Conservation (phyloP, 2,888 invertebrate species). For the Dendrolimus pini region DNA sequence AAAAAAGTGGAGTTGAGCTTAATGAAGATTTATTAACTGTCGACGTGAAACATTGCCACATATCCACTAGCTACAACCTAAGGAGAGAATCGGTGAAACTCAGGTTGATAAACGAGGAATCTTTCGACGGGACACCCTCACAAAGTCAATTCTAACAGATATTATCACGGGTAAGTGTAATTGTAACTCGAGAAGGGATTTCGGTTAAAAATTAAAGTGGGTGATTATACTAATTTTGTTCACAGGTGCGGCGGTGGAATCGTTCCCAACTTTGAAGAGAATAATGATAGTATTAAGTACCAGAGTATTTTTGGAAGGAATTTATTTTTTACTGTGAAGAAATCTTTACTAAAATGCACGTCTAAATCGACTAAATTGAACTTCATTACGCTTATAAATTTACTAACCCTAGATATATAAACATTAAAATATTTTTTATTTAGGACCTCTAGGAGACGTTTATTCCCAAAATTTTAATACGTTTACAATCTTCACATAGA, state of each 20-base stretch:
- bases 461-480: too few relatives aligned
- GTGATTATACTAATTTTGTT: constrained; percentile 6
- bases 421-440: constrained; percentile 14
- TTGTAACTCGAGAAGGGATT: constrained; percentile 5
- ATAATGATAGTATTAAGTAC: constrained; percentile 26
- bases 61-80: constrained; percentile 67
- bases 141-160: constrained; percentile 72
- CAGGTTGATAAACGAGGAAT: constrained; percentile 66
- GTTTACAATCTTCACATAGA: too few relatives aligned
- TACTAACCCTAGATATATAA: constrained; percentile 40
- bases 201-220: not conserved
- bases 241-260: constrained; percentile 54
- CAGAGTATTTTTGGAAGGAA: constrained; percentile 63
- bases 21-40: constrained; percentile 61
- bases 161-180: constrained; percentile 51
- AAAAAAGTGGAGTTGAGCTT: constrained; percentile 69
- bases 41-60: constrained; percentile 69
- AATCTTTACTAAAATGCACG: constrained; percentile 48
- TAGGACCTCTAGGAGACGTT: not conserved
- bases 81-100: constrained; percentile 65
- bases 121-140: constrained; percentile 55
- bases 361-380: constrained; percentile 35
- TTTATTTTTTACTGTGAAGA: constrained; percentile 49
- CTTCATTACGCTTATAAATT: constrained; percentile 64
- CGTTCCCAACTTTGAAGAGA: constrained; percentile 50